phyloP scores from a whole-genome alignment of 2,113 vertebrate genomes.

The Solea senegalensis region DNA sequence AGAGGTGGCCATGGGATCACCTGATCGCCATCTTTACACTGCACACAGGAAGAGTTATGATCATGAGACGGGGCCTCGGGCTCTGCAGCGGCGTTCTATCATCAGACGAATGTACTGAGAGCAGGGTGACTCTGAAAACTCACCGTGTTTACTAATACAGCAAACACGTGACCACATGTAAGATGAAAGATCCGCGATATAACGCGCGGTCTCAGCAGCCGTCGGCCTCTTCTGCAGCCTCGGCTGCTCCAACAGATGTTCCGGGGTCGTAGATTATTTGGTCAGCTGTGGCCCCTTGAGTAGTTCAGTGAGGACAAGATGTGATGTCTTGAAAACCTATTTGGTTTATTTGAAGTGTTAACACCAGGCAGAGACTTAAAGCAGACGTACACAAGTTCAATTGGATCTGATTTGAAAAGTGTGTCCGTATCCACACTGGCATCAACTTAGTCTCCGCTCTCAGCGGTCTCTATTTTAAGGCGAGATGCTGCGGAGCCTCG shows the following conservation, averaged over 20 bases:
- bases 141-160: neutral
- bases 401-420: no score
- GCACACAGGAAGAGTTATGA: conserved; percentile 55
- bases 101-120: conserved; percentile 35
- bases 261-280: neutral
- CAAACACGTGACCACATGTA: conserved; percentile 8
- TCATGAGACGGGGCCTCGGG: conserved; percentile 18
- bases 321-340: no score
- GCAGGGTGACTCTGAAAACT: neutral
- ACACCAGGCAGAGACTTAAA: no score
- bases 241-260: no score
- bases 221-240: no score
- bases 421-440: no score
- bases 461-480: no score
- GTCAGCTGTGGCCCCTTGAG: neutral
- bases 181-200: neutral
- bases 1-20: conserved; percentile 33
- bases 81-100: neutral
- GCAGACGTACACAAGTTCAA: no score
- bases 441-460: no score
- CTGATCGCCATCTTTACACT: conserved; percentile 44
- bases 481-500: no score
- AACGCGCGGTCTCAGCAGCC: no score
- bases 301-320: neutral
- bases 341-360: no score